phyloP scores from a whole-genome alignment of 2,888 invertebrate species.

The Drosophila pegasa region DNA sequence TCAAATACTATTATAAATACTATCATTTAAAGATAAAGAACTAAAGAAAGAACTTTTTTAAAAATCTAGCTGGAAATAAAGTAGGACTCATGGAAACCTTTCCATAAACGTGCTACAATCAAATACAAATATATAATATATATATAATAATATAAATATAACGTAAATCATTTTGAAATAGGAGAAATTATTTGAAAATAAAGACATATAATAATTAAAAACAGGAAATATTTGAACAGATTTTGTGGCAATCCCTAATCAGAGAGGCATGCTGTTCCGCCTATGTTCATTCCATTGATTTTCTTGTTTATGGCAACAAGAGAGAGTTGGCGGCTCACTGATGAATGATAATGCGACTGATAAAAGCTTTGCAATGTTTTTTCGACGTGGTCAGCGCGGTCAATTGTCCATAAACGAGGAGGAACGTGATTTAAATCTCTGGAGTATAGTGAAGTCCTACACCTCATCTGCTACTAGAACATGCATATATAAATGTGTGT shows the following conservation, averaged over 20 bases:
- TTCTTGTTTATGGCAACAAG: slow-evolving; percentile 13
- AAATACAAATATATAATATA: too few species aligned
- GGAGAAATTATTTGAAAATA: too few species aligned
- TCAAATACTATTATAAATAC: too few species aligned
- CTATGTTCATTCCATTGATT: not conserved
- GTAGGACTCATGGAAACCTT: too few species aligned
- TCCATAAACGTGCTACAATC: too few species aligned
- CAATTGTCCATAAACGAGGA: slow-evolving; percentile 33
- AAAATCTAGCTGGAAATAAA: too few species aligned
- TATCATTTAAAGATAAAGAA: too few species aligned
- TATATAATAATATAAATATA: too few species aligned
- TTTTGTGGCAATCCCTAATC: not conserved
- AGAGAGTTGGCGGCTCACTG: slow-evolving; percentile 30
- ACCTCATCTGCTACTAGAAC: slow-evolving; percentile 1
- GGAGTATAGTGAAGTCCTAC: slow-evolving; percentile 25
- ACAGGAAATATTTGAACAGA: not conserved
- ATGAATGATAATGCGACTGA: slow-evolving; percentile 69
- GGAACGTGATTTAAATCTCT: slow-evolving; percentile 62
- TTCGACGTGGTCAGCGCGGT: slow-evolving; percentile 46
- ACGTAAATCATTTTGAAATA: too few species aligned
- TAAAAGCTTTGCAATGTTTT: slow-evolving; percentile 78
- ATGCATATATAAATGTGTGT: slow-evolving; percentile 4
- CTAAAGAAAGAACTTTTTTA: too few species aligned
- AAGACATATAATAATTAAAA: not conserved
- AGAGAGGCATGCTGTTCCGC: not conserved